Conservation (phyloP, 2,113 vertebrate genomes). For the Urocolius indicus region DNA sequence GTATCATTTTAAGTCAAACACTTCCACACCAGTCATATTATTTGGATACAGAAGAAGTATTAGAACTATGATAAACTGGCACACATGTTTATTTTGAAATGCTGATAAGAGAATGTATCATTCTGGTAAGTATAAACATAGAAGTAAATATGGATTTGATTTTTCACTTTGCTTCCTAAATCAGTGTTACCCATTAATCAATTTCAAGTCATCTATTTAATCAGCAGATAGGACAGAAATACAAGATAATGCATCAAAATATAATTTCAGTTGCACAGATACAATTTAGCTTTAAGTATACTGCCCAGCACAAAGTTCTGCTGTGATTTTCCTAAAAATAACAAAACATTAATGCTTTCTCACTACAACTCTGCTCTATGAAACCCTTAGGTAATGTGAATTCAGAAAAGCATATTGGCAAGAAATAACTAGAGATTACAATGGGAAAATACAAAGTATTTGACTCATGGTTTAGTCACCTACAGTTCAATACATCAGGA, state of each 20-base stretch:
- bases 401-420: neutral
- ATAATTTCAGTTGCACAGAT: neutral
- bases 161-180: neutral
- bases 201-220: neutral
- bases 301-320: neutral
- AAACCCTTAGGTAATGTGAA: neutral
- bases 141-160: neutral
- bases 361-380: neutral
- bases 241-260: neutral
- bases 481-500: neutral
- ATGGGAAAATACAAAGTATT: neutral
- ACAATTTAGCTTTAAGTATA: neutral
- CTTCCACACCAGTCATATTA: neutral
- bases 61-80: neutral
- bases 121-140: neutral
- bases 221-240: neutral
- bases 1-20: neutral
- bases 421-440: neutral
- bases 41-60: neutral
- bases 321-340: neutral
- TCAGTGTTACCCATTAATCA: neutral
- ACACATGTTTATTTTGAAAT: neutral
- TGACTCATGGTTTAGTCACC: neutral
- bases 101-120: neutral
- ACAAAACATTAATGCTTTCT: neutral